Evolutionary conservation across 1,140 invertebrate genomes (phyloP).

Genomic region (Tachypleus tridentatus): DNA sequence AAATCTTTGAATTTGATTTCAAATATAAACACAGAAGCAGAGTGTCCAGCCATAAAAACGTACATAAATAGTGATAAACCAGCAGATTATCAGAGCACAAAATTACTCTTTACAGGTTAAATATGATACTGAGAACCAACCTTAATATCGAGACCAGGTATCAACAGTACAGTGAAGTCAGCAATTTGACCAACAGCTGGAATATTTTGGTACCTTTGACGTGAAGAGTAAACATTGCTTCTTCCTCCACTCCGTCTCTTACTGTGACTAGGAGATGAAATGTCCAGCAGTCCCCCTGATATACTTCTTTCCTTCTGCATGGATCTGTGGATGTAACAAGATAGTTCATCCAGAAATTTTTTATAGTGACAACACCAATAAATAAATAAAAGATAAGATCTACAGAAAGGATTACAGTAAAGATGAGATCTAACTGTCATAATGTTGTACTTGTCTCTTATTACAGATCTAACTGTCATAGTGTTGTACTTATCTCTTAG

Average conservation of each 20-base stretch:
- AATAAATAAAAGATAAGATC: too few species aligned
- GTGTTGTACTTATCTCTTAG: too few species aligned
- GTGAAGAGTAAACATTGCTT: conserved; percentile 26
- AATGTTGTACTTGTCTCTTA: too few species aligned
- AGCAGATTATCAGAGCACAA: too few species aligned
- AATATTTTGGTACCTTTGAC: conserved; percentile 32
- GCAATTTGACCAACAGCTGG: conserved; percentile 38
- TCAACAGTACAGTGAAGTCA: conserved; percentile 83
- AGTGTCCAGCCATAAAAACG: too few species aligned
- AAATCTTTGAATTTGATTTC: too few species aligned
- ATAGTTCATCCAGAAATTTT: background rate
- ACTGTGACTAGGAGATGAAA: conserved; percentile 23
- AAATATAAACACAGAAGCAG: background rate
- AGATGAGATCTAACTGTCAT: too few species aligned
- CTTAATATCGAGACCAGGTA: conserved; percentile 89
- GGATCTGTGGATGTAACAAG: conserved; percentile 15
- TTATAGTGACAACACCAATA: too few species aligned
- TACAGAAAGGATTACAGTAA: too few species aligned
- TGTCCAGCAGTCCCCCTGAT: conserved; percentile 37
- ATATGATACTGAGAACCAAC: conserved; percentile 34
- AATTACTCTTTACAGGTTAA: too few species aligned
- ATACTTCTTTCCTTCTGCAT: conserved; percentile 50
- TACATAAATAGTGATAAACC: too few species aligned
- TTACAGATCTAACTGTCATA: too few species aligned
- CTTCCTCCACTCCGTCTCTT: conserved; percentile 22